phyloP scores from a whole-genome alignment of 2,888 invertebrate genomes.

The Lypha dubia region DNA sequence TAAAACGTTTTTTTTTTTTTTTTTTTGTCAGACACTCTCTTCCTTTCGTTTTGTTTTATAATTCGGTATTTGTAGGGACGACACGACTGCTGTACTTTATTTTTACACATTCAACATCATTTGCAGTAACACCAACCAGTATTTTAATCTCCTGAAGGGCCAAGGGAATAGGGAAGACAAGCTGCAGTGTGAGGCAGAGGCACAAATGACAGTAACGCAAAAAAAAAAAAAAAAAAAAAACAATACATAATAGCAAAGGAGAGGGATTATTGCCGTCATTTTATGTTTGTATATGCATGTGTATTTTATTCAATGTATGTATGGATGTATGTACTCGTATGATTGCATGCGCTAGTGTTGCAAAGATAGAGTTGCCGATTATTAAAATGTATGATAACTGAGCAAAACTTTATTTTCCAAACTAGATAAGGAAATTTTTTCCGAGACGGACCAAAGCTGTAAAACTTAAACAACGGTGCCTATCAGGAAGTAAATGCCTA shows the following conservation, averaged over 20 bases:
- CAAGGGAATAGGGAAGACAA: slow-evolving; percentile 44
- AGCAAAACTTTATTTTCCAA: no score
- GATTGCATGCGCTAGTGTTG: not conserved
- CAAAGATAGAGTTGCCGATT: slow-evolving; percentile 16
- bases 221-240: not conserved
- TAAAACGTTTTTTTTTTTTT: slow-evolving; percentile 29
- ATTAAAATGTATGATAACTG: not conserved
- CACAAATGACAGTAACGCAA: slow-evolving; percentile 52
- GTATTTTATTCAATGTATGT: not conserved
- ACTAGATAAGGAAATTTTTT: no score
- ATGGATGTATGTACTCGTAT: not conserved
- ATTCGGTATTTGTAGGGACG: slow-evolving; percentile 50
- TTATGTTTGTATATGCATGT: not conserved
- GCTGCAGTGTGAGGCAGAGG: slow-evolving; percentile 44
- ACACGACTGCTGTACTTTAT: slow-evolving; percentile 33
- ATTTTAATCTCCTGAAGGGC: slow-evolving; percentile 68
- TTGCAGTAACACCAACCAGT: slow-evolving; percentile 23
- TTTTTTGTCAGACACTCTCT: slow-evolving; percentile 50
- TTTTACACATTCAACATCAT: slow-evolving; percentile 14
- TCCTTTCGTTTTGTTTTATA: slow-evolving; percentile 50
- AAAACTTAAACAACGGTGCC: no score
- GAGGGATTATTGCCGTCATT: slow-evolving; percentile 52
- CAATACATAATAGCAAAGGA: slow-evolving; percentile 23
- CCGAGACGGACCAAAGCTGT: no score
- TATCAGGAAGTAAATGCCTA: no score